Conservation (phyloP, 2,888 invertebrate species). For the Microplitis deprimator region DNA sequence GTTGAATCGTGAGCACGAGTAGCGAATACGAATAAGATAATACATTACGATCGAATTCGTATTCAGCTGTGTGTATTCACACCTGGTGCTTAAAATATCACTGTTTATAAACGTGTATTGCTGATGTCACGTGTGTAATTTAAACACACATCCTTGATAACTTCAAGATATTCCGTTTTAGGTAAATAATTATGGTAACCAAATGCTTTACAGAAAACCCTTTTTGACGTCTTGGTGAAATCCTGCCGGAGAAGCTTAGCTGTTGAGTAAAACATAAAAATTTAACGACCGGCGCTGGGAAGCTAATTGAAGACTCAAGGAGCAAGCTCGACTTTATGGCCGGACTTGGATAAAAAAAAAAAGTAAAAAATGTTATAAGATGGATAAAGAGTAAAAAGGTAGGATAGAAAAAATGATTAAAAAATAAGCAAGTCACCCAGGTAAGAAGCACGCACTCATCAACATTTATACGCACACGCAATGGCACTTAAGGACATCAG, state of each 20-base stretch:
- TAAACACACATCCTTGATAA: neutral
- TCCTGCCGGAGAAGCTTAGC: slow-evolving; percentile 30
- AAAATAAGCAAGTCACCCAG: slow-evolving; percentile 26
- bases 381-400: slow-evolving; percentile 29
- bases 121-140: slow-evolving; percentile 14
- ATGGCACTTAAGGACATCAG: slow-evolving; percentile 21
- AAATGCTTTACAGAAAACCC: no score
- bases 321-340: slow-evolving; percentile 46
- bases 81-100: slow-evolving; percentile 13
- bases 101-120: neutral
- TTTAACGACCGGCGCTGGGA: slow-evolving; percentile 64
- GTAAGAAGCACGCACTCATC: slow-evolving; percentile 40
- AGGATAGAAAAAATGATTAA: slow-evolving; percentile 31
- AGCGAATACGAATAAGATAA: slow-evolving; percentile 30
- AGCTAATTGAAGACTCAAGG: slow-evolving; percentile 60
- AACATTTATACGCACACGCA: slow-evolving; percentile 23
- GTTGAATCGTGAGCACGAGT: slow-evolving; percentile 32
- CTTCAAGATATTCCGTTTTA: neutral
- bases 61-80: slow-evolving; percentile 17
- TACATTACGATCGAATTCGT: slow-evolving; percentile 28
- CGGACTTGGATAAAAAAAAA: slow-evolving; percentile 11
- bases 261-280: slow-evolving; percentile 62
- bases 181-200: neutral
- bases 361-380: slow-evolving; percentile 5
- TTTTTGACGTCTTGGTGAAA: neutral